These are phyloP conservation scores for Dastarcus helophoroides DNA, from an alignment of 2,888 invertebrate genomes.

Conservation along the genomic window DNA sequence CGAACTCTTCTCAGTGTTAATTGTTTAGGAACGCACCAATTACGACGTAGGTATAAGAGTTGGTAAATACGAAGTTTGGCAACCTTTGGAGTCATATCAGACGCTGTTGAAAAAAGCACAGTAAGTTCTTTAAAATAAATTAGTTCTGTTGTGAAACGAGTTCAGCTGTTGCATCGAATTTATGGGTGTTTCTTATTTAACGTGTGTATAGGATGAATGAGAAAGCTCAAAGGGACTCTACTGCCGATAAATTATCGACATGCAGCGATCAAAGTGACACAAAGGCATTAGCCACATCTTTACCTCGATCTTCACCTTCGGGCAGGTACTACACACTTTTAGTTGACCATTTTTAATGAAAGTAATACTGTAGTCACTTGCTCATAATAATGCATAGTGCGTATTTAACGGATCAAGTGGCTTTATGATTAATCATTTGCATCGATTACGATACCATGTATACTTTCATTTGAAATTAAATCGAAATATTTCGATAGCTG, in stretches of 20 bases:
- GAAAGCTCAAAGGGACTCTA: no score
- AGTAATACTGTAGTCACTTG: no score
- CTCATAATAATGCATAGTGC: no score
- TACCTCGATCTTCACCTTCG: conserved; percentile 27
- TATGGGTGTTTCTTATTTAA: no score
- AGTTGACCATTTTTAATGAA: no score
- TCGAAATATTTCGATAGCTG: neutral
- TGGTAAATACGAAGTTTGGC: conserved; percentile 56
- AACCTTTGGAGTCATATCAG: conserved; percentile 37
- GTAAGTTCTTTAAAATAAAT: conserved; percentile 29
- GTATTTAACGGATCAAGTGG: no score
- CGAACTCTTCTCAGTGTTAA: conserved; percentile 6
- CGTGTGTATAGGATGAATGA: no score
- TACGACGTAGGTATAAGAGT: conserved; percentile 55
- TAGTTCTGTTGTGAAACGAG: no score
- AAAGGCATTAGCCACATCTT: conserved; percentile 25
- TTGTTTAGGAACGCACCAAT: conserved; percentile 54
- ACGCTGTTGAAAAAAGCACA: conserved; percentile 26
- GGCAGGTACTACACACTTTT: conserved; percentile 33
- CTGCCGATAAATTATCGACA: no score
- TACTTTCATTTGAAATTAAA: neutral
- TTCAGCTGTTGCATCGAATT: no score
- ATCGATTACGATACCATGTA: neutral
- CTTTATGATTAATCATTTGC: conserved; percentile 5
- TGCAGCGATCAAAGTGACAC: conserved; percentile 30